phyloP scores from a whole-genome alignment of 2,113 vertebrate species.

The Pseudorhombus dupliciocellatus region DNA sequence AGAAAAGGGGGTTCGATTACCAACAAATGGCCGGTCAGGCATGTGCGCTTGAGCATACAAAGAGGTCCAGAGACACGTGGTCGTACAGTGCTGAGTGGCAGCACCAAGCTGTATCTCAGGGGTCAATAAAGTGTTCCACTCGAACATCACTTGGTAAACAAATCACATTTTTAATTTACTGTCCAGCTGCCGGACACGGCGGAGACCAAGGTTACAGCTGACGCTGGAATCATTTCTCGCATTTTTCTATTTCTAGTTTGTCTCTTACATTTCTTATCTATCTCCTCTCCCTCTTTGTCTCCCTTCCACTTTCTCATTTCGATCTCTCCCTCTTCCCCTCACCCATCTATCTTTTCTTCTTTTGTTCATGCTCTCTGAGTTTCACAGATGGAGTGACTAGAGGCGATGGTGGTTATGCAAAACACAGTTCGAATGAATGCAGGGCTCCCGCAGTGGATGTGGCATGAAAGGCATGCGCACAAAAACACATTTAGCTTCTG shows the following conservation, averaged over 20 bases:
- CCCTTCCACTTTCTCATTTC: conserved; percentile 27
- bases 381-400: conserved; percentile 79
- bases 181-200: conserved; percentile 20
- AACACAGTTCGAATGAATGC: conserved; percentile 72
- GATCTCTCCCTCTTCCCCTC: conserved; percentile 8
- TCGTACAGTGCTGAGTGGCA: not conserved
- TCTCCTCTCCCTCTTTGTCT: conserved; percentile 1
- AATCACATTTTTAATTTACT: conserved; percentile 41
- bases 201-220: conserved; percentile 37
- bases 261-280: conserved; percentile 2
- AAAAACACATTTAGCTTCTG: not conserved
- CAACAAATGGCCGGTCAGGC: conserved; percentile 33
- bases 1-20: conserved; percentile 55
- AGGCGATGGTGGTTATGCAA: conserved; percentile 76
- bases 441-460: conserved; percentile 65
- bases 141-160: conserved; percentile 39
- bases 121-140: conserved; percentile 41
- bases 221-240: conserved; percentile 28
- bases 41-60: conserved; percentile 32
- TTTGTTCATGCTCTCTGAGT: conserved; percentile 70
- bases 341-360: conserved; percentile 40
- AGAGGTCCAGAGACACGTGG: conserved; percentile 8
- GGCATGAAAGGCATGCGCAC: conserved; percentile 44
- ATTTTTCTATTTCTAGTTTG: conserved; percentile 19
- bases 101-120: not conserved